Percentiles rank a stretch among this genome's conserved stretches.
phyloP scores from a whole-genome alignment of 23 tunicate genomes.

The Diplosoma virens region DNA sequence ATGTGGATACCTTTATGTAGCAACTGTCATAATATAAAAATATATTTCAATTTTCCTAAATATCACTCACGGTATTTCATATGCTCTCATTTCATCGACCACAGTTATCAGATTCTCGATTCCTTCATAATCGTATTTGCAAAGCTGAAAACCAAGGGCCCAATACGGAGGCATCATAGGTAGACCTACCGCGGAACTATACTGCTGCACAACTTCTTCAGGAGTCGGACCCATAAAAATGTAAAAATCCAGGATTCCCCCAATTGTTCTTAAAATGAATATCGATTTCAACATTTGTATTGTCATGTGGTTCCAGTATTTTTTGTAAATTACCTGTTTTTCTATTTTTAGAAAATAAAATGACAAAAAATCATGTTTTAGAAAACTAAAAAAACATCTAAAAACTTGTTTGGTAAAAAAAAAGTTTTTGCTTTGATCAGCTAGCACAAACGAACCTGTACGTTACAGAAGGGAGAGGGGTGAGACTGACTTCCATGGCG shows the following conservation, averaged over 20 bases:
- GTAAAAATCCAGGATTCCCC: constrained; percentile 84
- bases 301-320: background rate
- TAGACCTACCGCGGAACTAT: constrained; percentile 55
- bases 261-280: constrained; percentile 59
- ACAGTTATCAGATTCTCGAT: constrained; percentile 70
- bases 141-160: constrained; percentile 89
- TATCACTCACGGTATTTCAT: constrained; percentile 64
- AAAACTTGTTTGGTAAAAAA: background rate
- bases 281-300: background rate
- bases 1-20: no score
- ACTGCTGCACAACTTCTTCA: constrained; percentile 76
- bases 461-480: constrained; percentile 40
- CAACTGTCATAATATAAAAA: no score
- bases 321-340: background rate
- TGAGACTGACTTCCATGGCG: constrained; percentile 62
- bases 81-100: constrained; percentile 64
- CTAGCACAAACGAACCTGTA: constrained; percentile 26
- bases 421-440: background rate
- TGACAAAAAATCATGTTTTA: background rate
- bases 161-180: constrained; percentile 95
- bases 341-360: no score
- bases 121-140: constrained; percentile 73
- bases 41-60: background rate
- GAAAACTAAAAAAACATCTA: background rate
- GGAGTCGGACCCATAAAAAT: constrained; percentile 89